phyloP scores from a whole-genome alignment of 2,888 invertebrate genomes.

The Morpho deidamia region DNA sequence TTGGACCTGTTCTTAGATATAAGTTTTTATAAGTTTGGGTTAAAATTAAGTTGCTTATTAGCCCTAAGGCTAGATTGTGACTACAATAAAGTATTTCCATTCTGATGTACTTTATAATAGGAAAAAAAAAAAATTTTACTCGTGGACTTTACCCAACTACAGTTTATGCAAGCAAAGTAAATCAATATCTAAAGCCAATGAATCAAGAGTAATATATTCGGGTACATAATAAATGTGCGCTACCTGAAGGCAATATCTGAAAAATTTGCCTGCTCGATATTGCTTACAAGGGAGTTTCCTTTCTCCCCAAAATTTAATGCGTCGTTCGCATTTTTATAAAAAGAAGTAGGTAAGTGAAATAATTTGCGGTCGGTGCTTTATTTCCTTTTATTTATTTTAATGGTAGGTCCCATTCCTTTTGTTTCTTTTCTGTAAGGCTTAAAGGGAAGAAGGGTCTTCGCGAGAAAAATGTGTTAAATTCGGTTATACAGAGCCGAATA shows the following conservation, averaged over 20 bases:
- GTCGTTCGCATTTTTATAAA: constrained; percentile 78
- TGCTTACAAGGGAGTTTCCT: constrained; percentile 78
- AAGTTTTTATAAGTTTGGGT: too few relatives aligned
- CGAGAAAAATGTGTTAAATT: constrained; percentile 53
- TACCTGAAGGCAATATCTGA: constrained; percentile 79
- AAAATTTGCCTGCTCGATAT: constrained; percentile 79
- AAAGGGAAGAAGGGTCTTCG: constrained; percentile 50
- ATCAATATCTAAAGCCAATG: constrained; percentile 79
- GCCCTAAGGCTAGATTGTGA: too few relatives aligned
- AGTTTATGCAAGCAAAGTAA: constrained; percentile 76
- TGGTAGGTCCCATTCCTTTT: constrained; percentile 71
- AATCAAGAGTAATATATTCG: constrained; percentile 79
- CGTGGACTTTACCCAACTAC: constrained; percentile 58
- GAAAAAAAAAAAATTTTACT: constrained; percentile 35
- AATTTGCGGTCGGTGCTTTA: constrained; percentile 74
- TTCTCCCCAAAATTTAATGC: constrained; percentile 79
- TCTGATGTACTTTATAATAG: too few relatives aligned
- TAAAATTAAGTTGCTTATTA: too few relatives aligned
- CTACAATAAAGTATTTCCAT: too few relatives aligned
- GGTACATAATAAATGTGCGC: constrained; percentile 79
- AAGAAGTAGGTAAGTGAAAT: constrained; percentile 78
- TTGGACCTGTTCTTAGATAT: too few relatives aligned
- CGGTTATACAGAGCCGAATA: constrained; percentile 44
- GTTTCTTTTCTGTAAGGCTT: constrained; percentile 57
- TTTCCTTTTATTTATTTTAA: constrained; percentile 78